These are phyloP conservation scores for Drosophila navojoa DNA, from an alignment of 1,140 invertebrate genomes.

Conservation along the genomic window DNA sequence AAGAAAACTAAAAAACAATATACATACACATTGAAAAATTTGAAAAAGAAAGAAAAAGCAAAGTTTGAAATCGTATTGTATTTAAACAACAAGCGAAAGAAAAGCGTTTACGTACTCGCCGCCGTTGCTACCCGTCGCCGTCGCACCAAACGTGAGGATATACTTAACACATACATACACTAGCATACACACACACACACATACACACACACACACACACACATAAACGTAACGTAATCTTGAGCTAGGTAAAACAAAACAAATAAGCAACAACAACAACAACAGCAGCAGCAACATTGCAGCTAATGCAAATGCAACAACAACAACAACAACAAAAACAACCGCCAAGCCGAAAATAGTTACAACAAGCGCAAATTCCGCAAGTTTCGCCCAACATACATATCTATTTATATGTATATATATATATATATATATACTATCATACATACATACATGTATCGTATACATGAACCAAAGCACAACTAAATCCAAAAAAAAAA, in stretches of 20 bases:
- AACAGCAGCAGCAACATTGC: conserved; percentile 18
- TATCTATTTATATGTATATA: neutral
- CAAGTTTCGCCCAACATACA: conserved; percentile 12
- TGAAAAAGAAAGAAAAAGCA: conserved; percentile 1
- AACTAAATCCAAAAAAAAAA: neutral
- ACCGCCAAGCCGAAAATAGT: conserved; percentile 30
- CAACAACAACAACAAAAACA: conserved; percentile 18
- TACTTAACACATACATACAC: conserved; percentile 12
- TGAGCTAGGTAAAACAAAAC: neutral
- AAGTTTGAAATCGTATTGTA: conserved; percentile 19
- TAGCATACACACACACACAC: conserved; percentile 6
- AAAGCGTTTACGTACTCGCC: conserved; percentile 39
- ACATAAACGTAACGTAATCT: conserved; percentile 5
- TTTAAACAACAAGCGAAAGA: conserved; percentile 24
- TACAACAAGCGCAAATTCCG: conserved; percentile 29
- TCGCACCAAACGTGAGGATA: conserved; percentile 47
- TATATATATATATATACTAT: neutral
- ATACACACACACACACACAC: conserved; percentile 9
- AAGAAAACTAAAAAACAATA: neutral
- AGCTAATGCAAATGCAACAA: conserved; percentile 21
- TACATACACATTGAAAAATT: neutral
- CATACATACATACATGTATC: neutral
- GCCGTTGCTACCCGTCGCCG: conserved; percentile 28
- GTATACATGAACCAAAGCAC: too few relatives aligned
- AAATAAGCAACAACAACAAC: conserved; percentile 16